Percentiles rank a stretch among this genome's conserved stretches.
phyloP scores from a whole-genome alignment of 1,140 invertebrate species.

The Temnothorax nylanderi region DNA sequence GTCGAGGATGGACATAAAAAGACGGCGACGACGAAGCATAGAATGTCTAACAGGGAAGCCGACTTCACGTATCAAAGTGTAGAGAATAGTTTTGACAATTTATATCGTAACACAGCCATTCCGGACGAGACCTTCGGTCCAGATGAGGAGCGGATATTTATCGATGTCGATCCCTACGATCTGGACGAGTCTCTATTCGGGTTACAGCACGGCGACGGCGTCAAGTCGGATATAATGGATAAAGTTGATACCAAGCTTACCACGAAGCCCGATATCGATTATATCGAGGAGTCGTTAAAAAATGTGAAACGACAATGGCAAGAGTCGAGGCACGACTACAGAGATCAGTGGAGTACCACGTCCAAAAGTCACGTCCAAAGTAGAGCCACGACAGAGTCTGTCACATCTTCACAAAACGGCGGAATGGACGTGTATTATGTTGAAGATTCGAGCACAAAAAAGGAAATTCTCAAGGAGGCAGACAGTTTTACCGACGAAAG shows the following conservation, averaged over 20 bases:
- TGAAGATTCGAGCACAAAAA: constrained; percentile 53
- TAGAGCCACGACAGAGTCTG: constrained; percentile 57
- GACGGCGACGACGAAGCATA: constrained; percentile 58
- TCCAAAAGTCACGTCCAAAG: constrained; percentile 69
- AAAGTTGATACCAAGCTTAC: neutral
- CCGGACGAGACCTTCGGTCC: constrained; percentile 82
- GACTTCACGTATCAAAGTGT: constrained; percentile 73
- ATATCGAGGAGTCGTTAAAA: constrained; percentile 73
- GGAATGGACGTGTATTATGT: constrained; percentile 51
- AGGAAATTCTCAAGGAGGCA: neutral
- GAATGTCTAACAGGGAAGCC: constrained; percentile 61
- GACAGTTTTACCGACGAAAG: constrained; percentile 10
- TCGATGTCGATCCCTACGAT: constrained; percentile 82
- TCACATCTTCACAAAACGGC: constrained; percentile 66
- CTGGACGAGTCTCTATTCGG: constrained; percentile 75
- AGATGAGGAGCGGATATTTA: constrained; percentile 83
- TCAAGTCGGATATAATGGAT: constrained; percentile 32
- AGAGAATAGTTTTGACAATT: constrained; percentile 74
- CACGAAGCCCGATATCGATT: constrained; percentile 59
- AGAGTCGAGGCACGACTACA: neutral
- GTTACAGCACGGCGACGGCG: constrained; percentile 60
- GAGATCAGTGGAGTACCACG: constrained; percentile 33
- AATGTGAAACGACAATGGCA: constrained; percentile 73
- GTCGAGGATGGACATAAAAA: constrained; percentile 49
- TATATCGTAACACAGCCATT: constrained; percentile 79